phyloP scores from a whole-genome alignment of 2,888 invertebrate species.

The Torymus aiolomorphi region DNA sequence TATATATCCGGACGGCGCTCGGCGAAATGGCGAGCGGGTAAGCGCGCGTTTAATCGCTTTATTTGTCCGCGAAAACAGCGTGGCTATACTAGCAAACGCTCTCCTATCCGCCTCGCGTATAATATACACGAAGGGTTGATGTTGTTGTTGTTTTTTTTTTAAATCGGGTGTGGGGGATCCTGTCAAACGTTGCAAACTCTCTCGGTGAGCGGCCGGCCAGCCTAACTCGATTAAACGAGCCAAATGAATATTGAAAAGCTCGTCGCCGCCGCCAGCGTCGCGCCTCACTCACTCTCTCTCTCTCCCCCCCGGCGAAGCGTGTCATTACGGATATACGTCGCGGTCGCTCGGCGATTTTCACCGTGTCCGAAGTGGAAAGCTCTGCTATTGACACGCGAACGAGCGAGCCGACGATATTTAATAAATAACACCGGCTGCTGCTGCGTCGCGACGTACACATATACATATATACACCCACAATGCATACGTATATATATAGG shows the following conservation, averaged over 20 bases:
- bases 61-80: constrained; percentile 43
- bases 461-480: background rate
- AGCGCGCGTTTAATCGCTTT: constrained; percentile 41
- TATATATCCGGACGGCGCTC: background rate
- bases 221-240: constrained; percentile 44
- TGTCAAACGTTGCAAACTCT: constrained; percentile 42
- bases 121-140: constrained; percentile 6
- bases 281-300: constrained; percentile 14
- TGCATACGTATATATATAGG: background rate
- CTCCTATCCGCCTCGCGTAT: background rate
- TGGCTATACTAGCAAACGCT: constrained; percentile 44
- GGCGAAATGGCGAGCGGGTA: constrained; percentile 38
- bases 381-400: constrained; percentile 72
- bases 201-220: background rate
- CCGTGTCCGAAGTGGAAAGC: constrained; percentile 67
- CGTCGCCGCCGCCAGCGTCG: background rate
- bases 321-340: background rate
- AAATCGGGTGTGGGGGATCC: constrained; percentile 9
- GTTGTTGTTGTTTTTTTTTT: constrained; percentile 25
- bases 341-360: too few relatives aligned
- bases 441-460: background rate
- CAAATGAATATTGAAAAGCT: constrained; percentile 56
- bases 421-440: constrained; percentile 35
- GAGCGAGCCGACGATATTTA: constrained; percentile 47
- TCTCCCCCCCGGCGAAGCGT: constrained; percentile 1